Base-by-base conservation (phyloP, 2,113 vertebrate species). In the Microcebus jonahi region DNA sequence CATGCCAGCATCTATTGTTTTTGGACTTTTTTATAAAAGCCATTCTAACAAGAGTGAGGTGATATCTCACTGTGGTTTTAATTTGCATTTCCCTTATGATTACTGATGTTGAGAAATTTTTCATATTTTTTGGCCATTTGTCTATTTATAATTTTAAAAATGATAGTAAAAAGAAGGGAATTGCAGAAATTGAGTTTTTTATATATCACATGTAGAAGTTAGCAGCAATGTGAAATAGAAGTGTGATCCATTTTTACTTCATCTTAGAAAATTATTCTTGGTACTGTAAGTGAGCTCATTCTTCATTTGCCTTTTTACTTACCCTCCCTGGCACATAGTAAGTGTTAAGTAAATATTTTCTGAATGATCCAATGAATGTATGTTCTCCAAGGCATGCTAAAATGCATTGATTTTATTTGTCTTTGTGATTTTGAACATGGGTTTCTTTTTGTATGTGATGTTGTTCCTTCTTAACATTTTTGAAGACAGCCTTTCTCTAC, bases 281-380 rank as follows among this genome's bases (percentile, higher is more conserved):
- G 29, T 94, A 15, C 45, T 63, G 12, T 88, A 81, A 77, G 53
- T 89, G 25, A 94, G 10, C 5, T 63, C 59, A 90, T 87, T 25
- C 15, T 95, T 96, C n/a, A 68, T 57, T 82, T 93, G 36, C 36
- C 45, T 70, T 92, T 59, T 95, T 81, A 25, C 57, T 48, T 90
- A 5, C 50, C 8, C 27, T 96, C 31, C 17, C 85, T 81, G 31
- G 73, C 61, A 91, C 34, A 82, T 65, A 81, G 53, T 57, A 93
- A 91, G 53, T 95, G 53, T 53, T 84, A 31, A 85, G 39, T 77
- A 95, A 88, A 85, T 76, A 95, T 87, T 57, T 96, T 45, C 75
- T 21, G n/a, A 68, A 94, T 73, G n/a, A 36, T 68, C n/a, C 82
- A 81, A 82, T 55, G 27, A 84, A 39, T 87, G 8, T 68, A 31